Percentiles rank a stretch among this genome's conserved stretches.
Evolutionary conservation across 2,797 vertebrate species (phyloP).

Genomic region (Oreortyx pictus): DNA sequence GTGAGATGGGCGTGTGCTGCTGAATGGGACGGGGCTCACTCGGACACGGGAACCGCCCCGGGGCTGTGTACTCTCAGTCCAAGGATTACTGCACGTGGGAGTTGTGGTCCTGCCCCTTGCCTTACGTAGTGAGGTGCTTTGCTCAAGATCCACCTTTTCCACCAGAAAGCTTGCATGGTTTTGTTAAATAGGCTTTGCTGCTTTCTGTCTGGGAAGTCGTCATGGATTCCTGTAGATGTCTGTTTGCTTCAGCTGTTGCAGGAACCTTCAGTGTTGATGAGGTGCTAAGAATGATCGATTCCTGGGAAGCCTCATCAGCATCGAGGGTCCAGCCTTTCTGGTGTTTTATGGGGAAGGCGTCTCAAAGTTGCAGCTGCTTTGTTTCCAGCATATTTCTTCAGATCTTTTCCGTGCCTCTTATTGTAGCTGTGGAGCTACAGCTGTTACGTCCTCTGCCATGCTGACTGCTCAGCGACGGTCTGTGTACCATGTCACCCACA

Average conservation of each 20-base stretch:
- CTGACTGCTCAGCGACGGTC: neutral
- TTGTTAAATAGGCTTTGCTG: neutral
- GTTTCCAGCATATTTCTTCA: neutral
- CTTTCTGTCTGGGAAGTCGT: neutral
- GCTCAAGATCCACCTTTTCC: neutral
- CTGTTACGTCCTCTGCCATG: neutral
- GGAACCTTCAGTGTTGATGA: accelerated
- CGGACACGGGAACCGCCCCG: accelerated
- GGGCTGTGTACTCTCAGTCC: accelerated
- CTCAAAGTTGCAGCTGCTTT: neutral
- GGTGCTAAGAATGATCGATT: neutral
- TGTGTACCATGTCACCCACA: no score
- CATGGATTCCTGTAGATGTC: accelerated
- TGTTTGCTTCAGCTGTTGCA: accelerated
- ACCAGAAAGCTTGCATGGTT: accelerated
- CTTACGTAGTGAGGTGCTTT: accelerated
- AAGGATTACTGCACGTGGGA: accelerated
- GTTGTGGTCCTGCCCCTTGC: accelerated
- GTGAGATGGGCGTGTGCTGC: accelerated
- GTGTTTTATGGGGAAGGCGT: neutral
- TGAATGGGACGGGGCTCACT: neutral
- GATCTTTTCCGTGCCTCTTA: accelerated
- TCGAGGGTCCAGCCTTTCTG: neutral
- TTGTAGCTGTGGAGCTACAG: neutral
- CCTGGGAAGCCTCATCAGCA: accelerated